These are phyloP conservation scores for Argyrosomus japonicus DNA, from an alignment of 2,113 vertebrate genomes.

Conservation along the genomic window DNA sequence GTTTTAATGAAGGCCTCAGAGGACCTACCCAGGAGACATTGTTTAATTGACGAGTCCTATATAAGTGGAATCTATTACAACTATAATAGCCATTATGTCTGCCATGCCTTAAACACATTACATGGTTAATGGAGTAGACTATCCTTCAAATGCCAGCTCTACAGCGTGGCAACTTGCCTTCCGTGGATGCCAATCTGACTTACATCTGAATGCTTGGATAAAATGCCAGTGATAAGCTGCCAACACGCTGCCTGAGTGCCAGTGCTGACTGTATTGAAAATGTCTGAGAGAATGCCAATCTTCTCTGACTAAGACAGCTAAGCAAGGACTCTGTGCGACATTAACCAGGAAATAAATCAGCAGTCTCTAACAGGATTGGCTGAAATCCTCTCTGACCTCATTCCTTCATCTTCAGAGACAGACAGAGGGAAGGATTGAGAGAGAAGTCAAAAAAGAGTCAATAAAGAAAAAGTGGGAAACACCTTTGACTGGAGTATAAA, in stretches of 20 bases:
- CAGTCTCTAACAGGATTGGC: slow-evolving; percentile 55
- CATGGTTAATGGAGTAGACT: slow-evolving; percentile 15
- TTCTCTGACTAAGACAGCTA: slow-evolving; percentile 17
- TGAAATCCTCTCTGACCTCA: slow-evolving; percentile 68
- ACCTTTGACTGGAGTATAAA: not conserved
- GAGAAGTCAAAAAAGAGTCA: slow-evolving; percentile 19
- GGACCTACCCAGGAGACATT: not conserved
- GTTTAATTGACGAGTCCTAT: not conserved
- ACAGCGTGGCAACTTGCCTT: slow-evolving; percentile 44
- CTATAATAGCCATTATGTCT: slow-evolving; percentile 8
- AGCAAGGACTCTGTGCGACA: slow-evolving; percentile 22
- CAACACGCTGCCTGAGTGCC: slow-evolving; percentile 29
- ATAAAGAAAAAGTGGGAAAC: not conserved
- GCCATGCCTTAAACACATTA: slow-evolving; percentile 36
- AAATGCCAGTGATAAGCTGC: slow-evolving; percentile 42
- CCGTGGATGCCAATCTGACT: slow-evolving; percentile 36
- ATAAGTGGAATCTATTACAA: not conserved
- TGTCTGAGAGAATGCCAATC: slow-evolving; percentile 21
- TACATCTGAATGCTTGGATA: slow-evolving; percentile 29
- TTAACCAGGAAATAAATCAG: slow-evolving; percentile 65
- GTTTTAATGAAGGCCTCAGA: not conserved
- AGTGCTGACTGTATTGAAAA: slow-evolving; percentile 29
- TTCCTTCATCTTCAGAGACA: slow-evolving; percentile 54
- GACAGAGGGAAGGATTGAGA: not conserved
- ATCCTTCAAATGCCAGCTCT: slow-evolving; percentile 41